Base-by-base conservation (phyloP, 2,113 vertebrate species). In the Symphodus melops region DNA sequence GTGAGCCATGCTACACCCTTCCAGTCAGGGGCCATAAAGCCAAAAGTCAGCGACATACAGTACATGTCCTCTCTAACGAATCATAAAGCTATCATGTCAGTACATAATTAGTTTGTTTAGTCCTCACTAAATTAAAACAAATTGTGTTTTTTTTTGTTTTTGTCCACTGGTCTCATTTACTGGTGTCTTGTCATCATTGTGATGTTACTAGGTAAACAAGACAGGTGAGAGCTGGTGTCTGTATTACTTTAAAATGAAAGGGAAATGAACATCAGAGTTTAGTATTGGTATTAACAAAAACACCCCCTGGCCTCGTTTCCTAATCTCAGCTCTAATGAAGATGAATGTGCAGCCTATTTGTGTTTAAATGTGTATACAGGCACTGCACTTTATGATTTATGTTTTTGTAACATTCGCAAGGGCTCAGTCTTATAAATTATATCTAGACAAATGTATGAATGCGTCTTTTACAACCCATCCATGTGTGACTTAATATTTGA, bases 291-390 rank as follows among this genome's bases (percentile, higher is more conserved):
- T 63, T 46, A 79, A 49, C 63, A 75, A 83, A 63, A 81, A 84
- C 74, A 83, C 19, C 82, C 68, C 41, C 67, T 68, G 77, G 83
- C 55, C 70, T 87, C 67, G 80, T 91, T 88, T 88, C 72, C 84
- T 80, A 75, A 86, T 87, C 81, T 77, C 58, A 59, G 33, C 0
- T 21, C 42, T 87, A 87, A 91, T 87, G 84, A 89, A 82, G 72
- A 91, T 68, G 51, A 83, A 89, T 76, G 58, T 72, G 48, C 20
- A 55, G 12, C 53, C 11, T 52, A 28, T 61, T 55, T 80, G 65
- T 49, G 20, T 41, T 41, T 41, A 33, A n/a, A n/a, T 33, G 28
- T 33, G 39, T 41, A 8, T 65, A 39, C 17, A 71, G 68, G 36
- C 41, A 39, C 28, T 0, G 0, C 17, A 49, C 16, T 72, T 77